phyloP scores from a whole-genome alignment of 1,140 invertebrate genomes.

The Gryon sp. region DNA sequence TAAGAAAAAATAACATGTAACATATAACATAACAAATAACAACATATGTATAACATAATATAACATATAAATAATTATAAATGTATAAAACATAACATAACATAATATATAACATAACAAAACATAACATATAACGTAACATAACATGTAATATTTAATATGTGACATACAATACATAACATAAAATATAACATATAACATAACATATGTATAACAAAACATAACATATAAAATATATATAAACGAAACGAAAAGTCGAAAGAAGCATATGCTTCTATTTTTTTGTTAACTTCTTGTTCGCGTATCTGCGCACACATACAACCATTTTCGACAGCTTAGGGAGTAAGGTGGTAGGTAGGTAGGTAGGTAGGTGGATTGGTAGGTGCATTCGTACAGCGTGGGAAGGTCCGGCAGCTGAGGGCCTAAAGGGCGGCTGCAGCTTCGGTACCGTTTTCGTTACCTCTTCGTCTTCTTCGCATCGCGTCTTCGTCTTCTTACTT shows the following conservation, averaged over 20 bases:
- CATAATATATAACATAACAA: too few species aligned
- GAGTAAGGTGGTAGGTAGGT: conserved; percentile 74
- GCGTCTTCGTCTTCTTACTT: too few species aligned
- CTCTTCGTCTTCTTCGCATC: conserved; percentile 62
- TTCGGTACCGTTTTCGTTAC: conserved; percentile 32
- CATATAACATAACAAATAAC: too few species aligned
- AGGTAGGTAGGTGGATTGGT: conserved; percentile 70
- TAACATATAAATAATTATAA: too few species aligned
- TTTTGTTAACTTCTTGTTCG: conserved; percentile 44
- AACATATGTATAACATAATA: too few species aligned
- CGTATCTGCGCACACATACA: conserved; percentile 53
- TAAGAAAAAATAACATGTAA: too few species aligned
- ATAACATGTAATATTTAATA: too few species aligned
- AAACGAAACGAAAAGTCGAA: conserved; percentile 4
- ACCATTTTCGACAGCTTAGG: conserved; percentile 47
- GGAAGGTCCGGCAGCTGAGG: conserved; percentile 79
- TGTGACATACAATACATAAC: too few species aligned
- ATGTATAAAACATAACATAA: too few species aligned
- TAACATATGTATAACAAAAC: too few species aligned
- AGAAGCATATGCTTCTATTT: conserved; percentile 54
- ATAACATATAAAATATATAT: conserved; percentile 40
- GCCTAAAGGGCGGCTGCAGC: conserved; percentile 69
- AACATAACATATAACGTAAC: too few species aligned
- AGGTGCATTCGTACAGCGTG: conserved; percentile 75
- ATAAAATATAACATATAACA: conserved; percentile 40